phyloP scores from a whole-genome alignment of 2,113 vertebrate species.

The Centropristis striata region DNA sequence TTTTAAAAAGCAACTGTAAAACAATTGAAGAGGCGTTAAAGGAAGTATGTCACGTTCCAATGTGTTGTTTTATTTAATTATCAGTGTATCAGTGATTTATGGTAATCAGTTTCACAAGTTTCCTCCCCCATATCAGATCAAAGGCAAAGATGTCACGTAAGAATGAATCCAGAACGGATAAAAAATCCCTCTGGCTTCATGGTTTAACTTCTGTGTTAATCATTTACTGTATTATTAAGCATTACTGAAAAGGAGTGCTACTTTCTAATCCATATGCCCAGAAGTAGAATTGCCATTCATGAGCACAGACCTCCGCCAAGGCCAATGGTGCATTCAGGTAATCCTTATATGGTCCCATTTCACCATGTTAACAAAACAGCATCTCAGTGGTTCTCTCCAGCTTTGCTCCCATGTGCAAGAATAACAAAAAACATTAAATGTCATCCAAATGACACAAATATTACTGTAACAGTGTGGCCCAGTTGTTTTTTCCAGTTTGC shows the following conservation, averaged over 20 bases:
- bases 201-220: slow-evolving; percentile 6
- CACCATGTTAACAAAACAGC: too few relatives aligned
- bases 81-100: not conserved
- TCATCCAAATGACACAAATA: too few relatives aligned
- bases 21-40: not conserved
- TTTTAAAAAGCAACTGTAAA: not conserved
- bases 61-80: not conserved
- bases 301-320: too few relatives aligned
- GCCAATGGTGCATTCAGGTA: too few relatives aligned
- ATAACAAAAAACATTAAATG: too few relatives aligned
- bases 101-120: not conserved
- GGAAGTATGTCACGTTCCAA: not conserved
- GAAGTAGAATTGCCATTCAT: not conserved
- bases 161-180: not conserved
- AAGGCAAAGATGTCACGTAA: not conserved
- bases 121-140: slow-evolving; percentile 11
- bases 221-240: slow-evolving; percentile 3
- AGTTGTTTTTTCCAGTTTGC: too few relatives aligned
- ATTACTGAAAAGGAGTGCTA: not conserved
- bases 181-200: not conserved
- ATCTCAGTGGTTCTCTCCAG: too few relatives aligned
- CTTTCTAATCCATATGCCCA: not conserved
- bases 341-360: too few relatives aligned
- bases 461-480: too few relatives aligned
- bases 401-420: too few relatives aligned